Conservation (phyloP, 2,888 invertebrate genomes). For the Cremastobaeus sp. region DNA sequence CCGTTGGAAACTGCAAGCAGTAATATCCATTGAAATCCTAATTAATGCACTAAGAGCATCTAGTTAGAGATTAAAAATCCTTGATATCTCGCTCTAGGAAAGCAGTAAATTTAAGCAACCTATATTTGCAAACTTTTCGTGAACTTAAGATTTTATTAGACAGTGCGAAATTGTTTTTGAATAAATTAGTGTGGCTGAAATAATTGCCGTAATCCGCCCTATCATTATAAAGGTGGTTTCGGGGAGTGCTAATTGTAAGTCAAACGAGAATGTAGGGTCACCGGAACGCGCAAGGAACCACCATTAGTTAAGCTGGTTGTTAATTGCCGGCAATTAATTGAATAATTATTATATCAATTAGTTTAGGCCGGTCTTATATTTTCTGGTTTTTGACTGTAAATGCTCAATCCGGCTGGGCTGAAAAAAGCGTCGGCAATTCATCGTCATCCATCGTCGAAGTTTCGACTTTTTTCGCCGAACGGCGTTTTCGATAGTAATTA, state of each 20-base stretch:
- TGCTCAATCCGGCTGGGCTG: conserved; percentile 5
- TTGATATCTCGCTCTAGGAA: background rate
- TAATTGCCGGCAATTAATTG: conserved; percentile 68
- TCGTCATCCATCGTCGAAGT: conserved; percentile 21
- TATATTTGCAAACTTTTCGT: conserved; percentile 2
- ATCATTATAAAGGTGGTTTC: conserved; percentile 35
- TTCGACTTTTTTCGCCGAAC: conserved; percentile 1
- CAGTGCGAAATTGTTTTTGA: conserved; percentile 36
- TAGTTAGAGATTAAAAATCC: background rate
- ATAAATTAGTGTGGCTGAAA: conserved; percentile 38
- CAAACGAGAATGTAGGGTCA: conserved; percentile 29
- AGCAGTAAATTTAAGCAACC: background rate
- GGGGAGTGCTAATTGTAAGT: conserved; percentile 25
- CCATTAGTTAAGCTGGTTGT: conserved; percentile 61
- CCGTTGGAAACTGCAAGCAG: background rate
- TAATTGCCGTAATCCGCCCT: conserved; percentile 42
- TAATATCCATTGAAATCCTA: background rate
- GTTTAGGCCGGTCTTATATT: conserved; percentile 60
- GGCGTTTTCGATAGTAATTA: conserved; percentile 22
- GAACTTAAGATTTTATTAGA: conserved; percentile 12
- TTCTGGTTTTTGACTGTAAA: conserved; percentile 3
- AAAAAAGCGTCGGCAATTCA: conserved; percentile 24
- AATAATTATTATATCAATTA: conserved; percentile 66
- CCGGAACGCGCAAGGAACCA: conserved; percentile 21
- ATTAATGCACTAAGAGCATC: background rate